Conservation (phyloP, 1,140 invertebrate genomes). For the Bombus huntii region DNA sequence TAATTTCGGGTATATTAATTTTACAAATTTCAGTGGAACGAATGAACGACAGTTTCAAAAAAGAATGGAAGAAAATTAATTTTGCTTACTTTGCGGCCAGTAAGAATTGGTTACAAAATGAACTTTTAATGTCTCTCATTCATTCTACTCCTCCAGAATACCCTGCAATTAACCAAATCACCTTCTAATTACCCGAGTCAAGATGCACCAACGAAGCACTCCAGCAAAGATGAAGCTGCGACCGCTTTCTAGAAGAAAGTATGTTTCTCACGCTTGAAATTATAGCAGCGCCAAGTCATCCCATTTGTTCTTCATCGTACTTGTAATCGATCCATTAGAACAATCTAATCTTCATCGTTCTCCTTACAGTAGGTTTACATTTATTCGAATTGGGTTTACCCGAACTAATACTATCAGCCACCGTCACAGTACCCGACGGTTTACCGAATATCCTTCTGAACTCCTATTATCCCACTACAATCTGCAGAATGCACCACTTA, state of each 20-base stretch:
- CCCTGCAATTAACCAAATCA: constrained; percentile 12
- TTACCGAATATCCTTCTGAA: too few species aligned
- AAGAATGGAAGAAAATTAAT: background rate
- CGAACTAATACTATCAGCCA: too few species aligned
- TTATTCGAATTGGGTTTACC: too few species aligned
- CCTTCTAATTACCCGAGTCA: constrained; percentile 21
- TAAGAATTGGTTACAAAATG: background rate
- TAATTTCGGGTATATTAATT: constrained; percentile 2
- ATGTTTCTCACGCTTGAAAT: background rate
- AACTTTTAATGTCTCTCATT: constrained; percentile 23
- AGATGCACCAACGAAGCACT: background rate
- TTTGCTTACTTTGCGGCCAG: background rate
- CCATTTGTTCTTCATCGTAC: background rate
- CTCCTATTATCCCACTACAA: too few species aligned
- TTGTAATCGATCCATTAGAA: too few species aligned
- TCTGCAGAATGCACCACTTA: too few species aligned
- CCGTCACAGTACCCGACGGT: too few species aligned
- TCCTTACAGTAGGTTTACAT: too few species aligned
- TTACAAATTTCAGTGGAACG: constrained; percentile 2
- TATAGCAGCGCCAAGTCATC: background rate
- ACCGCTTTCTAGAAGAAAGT: background rate
- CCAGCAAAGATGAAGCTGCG: background rate
- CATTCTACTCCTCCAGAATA: background rate
- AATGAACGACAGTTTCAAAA: background rate
- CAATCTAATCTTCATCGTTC: too few species aligned